These are phyloP conservation scores for Thelaira solivaga DNA, from an alignment of 2,888 invertebrate genomes.

Conservation along the genomic window DNA sequence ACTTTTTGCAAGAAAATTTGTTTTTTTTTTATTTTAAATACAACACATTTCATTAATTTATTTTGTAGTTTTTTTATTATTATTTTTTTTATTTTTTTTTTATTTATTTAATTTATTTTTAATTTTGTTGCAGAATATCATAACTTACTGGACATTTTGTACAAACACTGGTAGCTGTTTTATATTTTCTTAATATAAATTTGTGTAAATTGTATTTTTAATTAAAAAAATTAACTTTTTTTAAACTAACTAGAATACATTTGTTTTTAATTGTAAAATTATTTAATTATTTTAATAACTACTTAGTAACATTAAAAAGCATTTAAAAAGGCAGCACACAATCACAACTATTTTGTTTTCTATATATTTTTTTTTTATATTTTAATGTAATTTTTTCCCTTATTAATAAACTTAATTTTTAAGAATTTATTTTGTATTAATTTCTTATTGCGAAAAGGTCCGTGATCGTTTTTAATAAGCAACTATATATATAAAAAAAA, in stretches of 20 bases:
- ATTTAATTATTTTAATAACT: slow-evolving; percentile 16
- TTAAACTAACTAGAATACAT: slow-evolving; percentile 21
- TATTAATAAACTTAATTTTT: no score
- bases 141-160: slow-evolving; percentile 64
- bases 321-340: slow-evolving; percentile 49
- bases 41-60: no score
- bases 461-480: no score
- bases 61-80: slow-evolving; percentile 7
- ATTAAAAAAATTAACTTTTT: slow-evolving; percentile 13
- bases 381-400: neutral
- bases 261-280: slow-evolving; percentile 35
- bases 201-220: slow-evolving; percentile 42
- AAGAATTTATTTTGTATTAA: slow-evolving; percentile 41
- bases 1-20: neutral
- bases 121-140: slow-evolving; percentile 68
- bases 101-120: slow-evolving; percentile 53
- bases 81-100: slow-evolving; percentile 45
- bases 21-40: no score
- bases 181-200: slow-evolving; percentile 25
- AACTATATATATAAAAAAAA: no score
- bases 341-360: slow-evolving; percentile 1
- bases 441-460: no score
- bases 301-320: slow-evolving; percentile 27
- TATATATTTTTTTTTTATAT: slow-evolving; percentile 7
- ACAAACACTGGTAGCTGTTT: slow-evolving; percentile 61